Percentiles rank a stretch among this genome's conserved stretches.
Conservation (phyloP, 2,797 vertebrate genomes). For the Agapornis canus region DNA sequence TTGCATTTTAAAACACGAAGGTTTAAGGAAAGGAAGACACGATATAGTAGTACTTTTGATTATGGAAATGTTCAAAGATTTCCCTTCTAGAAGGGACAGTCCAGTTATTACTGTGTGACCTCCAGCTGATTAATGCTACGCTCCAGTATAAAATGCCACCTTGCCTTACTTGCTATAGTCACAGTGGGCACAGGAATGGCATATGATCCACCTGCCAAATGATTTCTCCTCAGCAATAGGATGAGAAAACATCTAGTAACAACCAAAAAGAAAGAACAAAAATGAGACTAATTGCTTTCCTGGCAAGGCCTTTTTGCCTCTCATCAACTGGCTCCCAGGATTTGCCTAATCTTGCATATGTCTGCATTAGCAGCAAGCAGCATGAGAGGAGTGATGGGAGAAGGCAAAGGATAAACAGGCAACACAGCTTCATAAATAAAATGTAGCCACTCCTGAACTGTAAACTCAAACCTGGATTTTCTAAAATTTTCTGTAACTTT, state of each 20-base stretch:
- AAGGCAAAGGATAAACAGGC: not conserved
- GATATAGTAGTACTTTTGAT: not conserved
- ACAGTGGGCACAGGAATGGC: not conserved
- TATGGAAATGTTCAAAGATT: not conserved
- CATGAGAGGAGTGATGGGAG: not conserved
- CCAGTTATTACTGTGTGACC: not conserved
- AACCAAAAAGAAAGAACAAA: constrained; percentile 5
- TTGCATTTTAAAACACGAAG: not conserved
- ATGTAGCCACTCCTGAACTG: not conserved
- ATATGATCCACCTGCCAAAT: not conserved
- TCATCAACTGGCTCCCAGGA: constrained; percentile 17
- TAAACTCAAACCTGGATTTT: not conserved
- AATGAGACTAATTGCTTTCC: constrained; percentile 22
- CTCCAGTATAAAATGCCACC: not conserved
- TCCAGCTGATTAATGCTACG: not conserved
- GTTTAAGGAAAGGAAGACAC: not conserved
- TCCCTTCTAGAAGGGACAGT: not conserved
- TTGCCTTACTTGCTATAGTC: not conserved
- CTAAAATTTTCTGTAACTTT: not conserved
- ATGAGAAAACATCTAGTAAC: not conserved
- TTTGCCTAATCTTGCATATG: constrained; percentile 50
- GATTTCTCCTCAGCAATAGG: not conserved
- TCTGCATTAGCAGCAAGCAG: constrained; percentile 28
- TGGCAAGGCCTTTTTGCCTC: not conserved
- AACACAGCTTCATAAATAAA: not conserved